Evolutionary conservation across 2,113 vertebrate genomes (phyloP).

Genomic region (Myotis davidii): DNA sequence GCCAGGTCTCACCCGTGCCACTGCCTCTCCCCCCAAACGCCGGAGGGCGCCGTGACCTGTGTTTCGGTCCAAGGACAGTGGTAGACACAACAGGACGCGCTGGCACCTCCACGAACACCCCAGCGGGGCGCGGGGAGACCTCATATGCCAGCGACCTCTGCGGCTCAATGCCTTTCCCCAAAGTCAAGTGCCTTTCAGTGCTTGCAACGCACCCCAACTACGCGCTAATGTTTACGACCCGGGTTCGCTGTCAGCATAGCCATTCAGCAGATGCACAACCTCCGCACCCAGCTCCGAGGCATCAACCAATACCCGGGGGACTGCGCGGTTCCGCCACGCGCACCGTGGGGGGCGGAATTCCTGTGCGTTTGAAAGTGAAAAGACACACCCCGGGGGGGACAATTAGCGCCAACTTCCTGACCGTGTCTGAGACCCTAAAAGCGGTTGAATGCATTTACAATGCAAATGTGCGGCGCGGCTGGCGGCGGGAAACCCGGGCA

Average conservation of each 20-base stretch:
- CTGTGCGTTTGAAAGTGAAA: no score
- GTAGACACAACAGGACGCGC: neutral
- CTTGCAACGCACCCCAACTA: no score
- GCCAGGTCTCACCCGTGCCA: neutral
- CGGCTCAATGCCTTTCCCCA: no score
- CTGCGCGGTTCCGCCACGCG: neutral
- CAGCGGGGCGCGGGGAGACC: neutral
- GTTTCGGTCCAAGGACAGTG: neutral
- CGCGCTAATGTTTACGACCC: neutral
- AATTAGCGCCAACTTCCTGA: neutral
- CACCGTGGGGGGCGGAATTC: neutral
- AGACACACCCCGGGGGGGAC: neutral
- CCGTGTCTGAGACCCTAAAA: neutral
- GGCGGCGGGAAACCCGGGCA: neutral
- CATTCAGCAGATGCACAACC: neutral
- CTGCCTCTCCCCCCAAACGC: neutral
- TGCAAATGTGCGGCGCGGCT: fast-evolving
- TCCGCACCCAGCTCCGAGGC: neutral
- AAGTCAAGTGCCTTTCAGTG: no score
- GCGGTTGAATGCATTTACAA: no score
- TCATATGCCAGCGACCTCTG: neutral
- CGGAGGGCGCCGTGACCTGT: no score
- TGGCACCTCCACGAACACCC: neutral
- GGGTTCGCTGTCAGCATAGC: no score
- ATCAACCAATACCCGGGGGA: fast-evolving